These are phyloP conservation scores for Cavia porcellus DNA, from an alignment of 2,113 vertebrate species.

Conservation along the genomic window DNA sequence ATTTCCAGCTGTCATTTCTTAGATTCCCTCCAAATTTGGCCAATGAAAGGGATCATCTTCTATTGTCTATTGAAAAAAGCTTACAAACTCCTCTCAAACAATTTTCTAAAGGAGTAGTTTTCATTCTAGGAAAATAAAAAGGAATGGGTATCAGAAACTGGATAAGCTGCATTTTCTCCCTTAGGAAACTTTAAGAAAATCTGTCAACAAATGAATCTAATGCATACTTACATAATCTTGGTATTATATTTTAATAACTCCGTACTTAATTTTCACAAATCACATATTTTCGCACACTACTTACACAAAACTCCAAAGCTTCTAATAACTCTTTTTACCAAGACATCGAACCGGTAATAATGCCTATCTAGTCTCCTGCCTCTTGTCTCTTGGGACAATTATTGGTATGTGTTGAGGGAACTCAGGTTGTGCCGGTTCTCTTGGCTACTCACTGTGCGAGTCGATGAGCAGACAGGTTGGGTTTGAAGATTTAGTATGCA, in stretches of 20 bases:
- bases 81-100: neutral
- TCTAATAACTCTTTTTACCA: neutral
- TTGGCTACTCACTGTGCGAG: neutral
- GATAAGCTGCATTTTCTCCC: neutral
- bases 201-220: neutral
- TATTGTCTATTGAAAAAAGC: constrained; percentile 37
- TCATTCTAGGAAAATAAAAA: constrained; percentile 19
- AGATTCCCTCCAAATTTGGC: neutral
- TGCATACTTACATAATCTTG: neutral
- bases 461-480: neutral
- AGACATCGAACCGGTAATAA: neutral
- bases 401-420: neutral
- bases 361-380: neutral
- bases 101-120: neutral
- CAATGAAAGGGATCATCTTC: neutral
- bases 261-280: constrained; percentile 37
- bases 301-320: constrained; percentile 1
- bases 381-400: constrained; percentile 29
- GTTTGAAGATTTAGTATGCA: neutral
- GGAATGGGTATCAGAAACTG: neutral
- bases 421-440: neutral
- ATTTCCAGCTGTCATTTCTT: neutral
- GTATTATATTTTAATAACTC: constrained; percentile 27
- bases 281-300: neutral
- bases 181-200: constrained; percentile 20